Base-by-base conservation (phyloP, 2,113 vertebrate genomes). In the Zapus hudsonius region DNA sequence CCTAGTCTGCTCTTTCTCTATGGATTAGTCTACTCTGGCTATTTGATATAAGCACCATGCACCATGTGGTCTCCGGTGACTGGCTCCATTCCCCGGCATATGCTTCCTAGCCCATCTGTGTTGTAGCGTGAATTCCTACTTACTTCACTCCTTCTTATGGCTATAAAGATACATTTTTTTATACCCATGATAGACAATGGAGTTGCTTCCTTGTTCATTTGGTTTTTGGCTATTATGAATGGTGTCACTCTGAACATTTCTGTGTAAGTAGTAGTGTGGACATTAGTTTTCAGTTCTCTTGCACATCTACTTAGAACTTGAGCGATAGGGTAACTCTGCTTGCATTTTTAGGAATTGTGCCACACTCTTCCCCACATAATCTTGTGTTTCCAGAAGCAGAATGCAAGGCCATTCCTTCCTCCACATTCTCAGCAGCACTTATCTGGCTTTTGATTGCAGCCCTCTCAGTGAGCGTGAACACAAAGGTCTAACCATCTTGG, bases 291-390 rank as follows among this genome's bases (percentile, higher is more conserved):
- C n/a, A 59, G 19, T 33, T 95, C 17, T 61, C 33, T 92, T 42
- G 55, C 42, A 16, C 33, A 27, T 36, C 23, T 55, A 27, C 38
- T 15, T 76, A 2, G 61, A 84, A 47, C 69, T 74, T 44, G 33
- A 55, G 64, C 44, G 36, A 38, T 44, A 8, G 22, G 11, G 7
- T 75, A 69, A 74, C 4, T 69, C 40, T 81, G 7, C 63, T 44
- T 38, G 11, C 55, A 73, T 87, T 92, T 88, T 89, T 27, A 92
- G 59, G 66, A 87, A 72, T 12, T 79, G n/a, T n/a, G 33, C n/a
- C 38, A 16, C 22, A 55, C 61, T 78, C 55, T 91, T 92, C 91
- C 61, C 36, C 47, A 67, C 40, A 57, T 13, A 5, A 19, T 89
- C 84, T 93, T 63, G 1, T 86, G 69, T 74, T 87, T 17, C 52